Evolutionary conservation across 2,113 vertebrate species (phyloP).

Genomic region (Progne subis): DNA sequence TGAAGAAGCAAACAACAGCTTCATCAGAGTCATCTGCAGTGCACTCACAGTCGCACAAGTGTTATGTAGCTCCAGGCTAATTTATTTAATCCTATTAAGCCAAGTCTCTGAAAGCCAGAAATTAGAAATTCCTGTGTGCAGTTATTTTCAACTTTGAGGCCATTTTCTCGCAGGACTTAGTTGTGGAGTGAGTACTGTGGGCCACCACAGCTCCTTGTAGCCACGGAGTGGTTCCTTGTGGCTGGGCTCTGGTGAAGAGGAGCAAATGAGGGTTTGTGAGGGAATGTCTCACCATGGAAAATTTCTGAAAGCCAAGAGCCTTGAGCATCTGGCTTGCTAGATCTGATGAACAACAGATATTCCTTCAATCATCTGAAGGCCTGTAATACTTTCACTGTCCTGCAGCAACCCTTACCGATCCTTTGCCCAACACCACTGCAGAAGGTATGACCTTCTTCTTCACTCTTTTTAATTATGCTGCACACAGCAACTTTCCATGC

Average conservation of each 20-base stretch:
- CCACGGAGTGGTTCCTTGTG: background rate
- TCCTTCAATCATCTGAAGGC: background rate
- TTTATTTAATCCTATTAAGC: slow-evolving; percentile 60
- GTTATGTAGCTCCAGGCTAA: slow-evolving; percentile 35
- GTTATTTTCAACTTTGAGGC: background rate
- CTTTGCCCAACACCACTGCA: background rate
- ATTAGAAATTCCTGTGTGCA: background rate
- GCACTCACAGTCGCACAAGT: slow-evolving; percentile 26
- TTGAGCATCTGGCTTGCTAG: background rate
- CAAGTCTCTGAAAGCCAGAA: background rate
- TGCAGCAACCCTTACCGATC: background rate
- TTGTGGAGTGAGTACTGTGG: background rate
- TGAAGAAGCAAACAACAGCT: slow-evolving; percentile 57
- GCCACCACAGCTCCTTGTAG: background rate
- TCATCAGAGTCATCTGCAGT: slow-evolving; percentile 60
- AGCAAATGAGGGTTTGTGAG: background rate
- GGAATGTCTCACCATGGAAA: background rate
- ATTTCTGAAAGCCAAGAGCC: background rate
- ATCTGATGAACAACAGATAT: background rate
- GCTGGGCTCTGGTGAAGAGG: background rate
- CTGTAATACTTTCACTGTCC: background rate
- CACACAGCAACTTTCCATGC: background rate
- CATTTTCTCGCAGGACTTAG: background rate
- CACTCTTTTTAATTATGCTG: background rate
- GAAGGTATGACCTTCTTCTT: background rate